Evolutionary conservation across 2,888 invertebrate species (phyloP).

Genomic region (Cheilosia pagana): DNA sequence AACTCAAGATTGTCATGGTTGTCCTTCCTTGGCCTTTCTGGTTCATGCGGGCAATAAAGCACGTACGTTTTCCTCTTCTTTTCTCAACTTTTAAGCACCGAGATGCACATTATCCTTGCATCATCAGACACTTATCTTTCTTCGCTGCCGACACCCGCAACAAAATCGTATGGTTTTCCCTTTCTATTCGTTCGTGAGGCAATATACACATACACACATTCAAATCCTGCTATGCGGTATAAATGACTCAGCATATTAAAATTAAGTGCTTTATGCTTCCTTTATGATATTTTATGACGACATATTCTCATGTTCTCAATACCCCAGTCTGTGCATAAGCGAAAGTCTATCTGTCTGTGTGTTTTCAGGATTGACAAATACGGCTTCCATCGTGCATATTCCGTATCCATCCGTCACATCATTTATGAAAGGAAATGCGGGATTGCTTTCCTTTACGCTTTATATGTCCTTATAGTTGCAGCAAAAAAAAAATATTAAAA

Average conservation of each 20-base stretch:
- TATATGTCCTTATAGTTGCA: slow-evolving; percentile 62
- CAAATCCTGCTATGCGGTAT: slow-evolving; percentile 23
- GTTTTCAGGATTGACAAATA: slow-evolving; percentile 48
- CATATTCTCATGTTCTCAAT: slow-evolving; percentile 12
- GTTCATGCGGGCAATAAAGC: slow-evolving; percentile 14
- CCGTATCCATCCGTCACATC: slow-evolving; percentile 66
- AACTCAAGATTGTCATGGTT: neutral
- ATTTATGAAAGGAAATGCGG: slow-evolving; percentile 72
- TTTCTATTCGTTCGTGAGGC: slow-evolving; percentile 12
- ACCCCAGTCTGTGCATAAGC: slow-evolving; percentile 14
- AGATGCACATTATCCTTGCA: slow-evolving; percentile 73
- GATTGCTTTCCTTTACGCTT: slow-evolving; percentile 69
- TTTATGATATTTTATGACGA: slow-evolving; percentile 62
- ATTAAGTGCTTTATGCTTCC: slow-evolving; percentile 70
- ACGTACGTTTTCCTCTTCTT: slow-evolving; percentile 63
- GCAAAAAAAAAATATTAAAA: neutral
- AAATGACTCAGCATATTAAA: slow-evolving; percentile 74
- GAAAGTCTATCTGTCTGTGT: slow-evolving; percentile 12
- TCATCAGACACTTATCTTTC: slow-evolving; percentile 51
- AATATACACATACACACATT: slow-evolving; percentile 64
- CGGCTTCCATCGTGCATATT: slow-evolving; percentile 58
- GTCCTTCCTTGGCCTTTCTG: neutral
- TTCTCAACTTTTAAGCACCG: slow-evolving; percentile 67
- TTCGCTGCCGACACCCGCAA: slow-evolving; percentile 13
- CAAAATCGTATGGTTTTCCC: slow-evolving; percentile 7